Base-by-base conservation (phyloP, 2,888 invertebrate species). In the Philaethria dido region DNA sequence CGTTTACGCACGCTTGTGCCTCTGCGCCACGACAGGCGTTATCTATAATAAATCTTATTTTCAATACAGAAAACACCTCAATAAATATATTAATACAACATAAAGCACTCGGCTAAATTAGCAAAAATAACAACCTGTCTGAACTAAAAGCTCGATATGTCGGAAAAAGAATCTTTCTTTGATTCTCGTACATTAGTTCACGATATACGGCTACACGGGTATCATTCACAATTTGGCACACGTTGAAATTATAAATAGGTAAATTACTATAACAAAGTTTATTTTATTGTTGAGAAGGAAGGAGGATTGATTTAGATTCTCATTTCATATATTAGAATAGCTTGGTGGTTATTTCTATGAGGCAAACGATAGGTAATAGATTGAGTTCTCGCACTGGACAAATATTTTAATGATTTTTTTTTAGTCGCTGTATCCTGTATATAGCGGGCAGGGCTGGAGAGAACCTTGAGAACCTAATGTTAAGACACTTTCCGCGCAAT, bases 221-320 rank as follows among this genome's bases (percentile, higher is more conserved):
- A 44, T 42, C 48, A 47, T 59, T 64, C 42, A 57, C 39, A 62
- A 33, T 55, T 66, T 66, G 66, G 66, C 66, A 62, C 66, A 55
- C 45, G 47, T 50, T 44, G 54, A 66, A 39, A 61, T 47, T 66
- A 66, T 66, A 62, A 66, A 66, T 65, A 65, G 52, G 20, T 20
- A 39, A 22, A 44, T 59, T 16, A 44, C 14, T 42, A 25, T 44
- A 42, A 22, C 39, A 20, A 42, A 59, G 54, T 55, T 18, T 18
- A 18, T 55, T 36, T 36, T 20, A 33, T 55, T 36, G 36, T 36
- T 55, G 22, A 20, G 20, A 13, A 47, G 11, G 47, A 20, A 47
- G 6, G 20, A 47, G 11, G 13, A 47, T 20, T 22, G 47, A 47
- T 47, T 47, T 47, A 47, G 20, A 20, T 22, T 20, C 0, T 22